Percentiles rank a stretch among this genome's conserved stretches.
Evolutionary conservation across 2,113 vertebrate genomes (phyloP).

Genomic region (Okapia johnstoni): DNA sequence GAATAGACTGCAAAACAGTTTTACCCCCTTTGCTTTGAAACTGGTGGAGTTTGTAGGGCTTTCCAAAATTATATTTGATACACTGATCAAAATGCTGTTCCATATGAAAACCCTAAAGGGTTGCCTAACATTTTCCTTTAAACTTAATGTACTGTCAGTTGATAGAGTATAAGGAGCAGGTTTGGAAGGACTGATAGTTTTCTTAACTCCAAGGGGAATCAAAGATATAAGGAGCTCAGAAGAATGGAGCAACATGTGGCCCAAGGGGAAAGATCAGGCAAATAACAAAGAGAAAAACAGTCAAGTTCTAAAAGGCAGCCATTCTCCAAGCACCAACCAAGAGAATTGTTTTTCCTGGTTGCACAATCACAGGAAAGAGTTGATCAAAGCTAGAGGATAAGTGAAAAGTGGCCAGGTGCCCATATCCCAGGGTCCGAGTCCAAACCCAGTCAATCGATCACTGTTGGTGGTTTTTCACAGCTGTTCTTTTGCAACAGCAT

Average conservation of each 20-base stretch:
- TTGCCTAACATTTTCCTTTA: neutral
- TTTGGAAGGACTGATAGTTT: neutral
- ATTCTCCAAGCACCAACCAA: neutral
- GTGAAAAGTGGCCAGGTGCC: neutral
- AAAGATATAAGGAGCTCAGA: neutral
- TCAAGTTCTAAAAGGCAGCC: neutral
- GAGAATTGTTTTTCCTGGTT: neutral
- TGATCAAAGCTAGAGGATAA: neutral
- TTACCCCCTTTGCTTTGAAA: neutral
- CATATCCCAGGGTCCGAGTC: neutral
- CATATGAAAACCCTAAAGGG: neutral
- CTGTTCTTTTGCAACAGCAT: neutral
- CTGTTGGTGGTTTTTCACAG: neutral
- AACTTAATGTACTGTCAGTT: neutral
- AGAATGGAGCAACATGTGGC: neutral
- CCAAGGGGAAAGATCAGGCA: neutral
- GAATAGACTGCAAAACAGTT: neutral
- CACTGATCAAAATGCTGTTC: neutral
- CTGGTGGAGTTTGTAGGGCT: neutral
- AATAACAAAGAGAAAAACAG: neutral
- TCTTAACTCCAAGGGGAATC: neutral
- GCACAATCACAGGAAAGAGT: neutral
- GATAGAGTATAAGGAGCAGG: neutral
- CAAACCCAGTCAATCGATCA: neutral
- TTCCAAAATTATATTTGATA: neutral